These are phyloP conservation scores for Oceanodroma tethys DNA, from an alignment of 2,113 vertebrate species.

Conservation along the genomic window DNA sequence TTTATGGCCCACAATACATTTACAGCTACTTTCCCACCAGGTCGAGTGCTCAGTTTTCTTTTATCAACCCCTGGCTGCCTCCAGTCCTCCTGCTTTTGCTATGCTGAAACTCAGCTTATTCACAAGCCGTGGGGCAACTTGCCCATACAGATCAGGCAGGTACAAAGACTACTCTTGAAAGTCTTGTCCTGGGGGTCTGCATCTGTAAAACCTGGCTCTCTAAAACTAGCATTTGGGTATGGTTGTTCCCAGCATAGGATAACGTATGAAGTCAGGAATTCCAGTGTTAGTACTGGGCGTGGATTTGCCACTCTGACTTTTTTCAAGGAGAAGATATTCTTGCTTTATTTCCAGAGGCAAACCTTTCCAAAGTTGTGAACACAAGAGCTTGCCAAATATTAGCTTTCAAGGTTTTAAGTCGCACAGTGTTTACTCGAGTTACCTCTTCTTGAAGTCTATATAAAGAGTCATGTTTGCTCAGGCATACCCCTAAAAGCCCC, in stretches of 20 bases:
- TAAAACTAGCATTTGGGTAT: not conserved
- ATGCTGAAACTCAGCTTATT: not conserved
- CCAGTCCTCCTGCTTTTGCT: not conserved
- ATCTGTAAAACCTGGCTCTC: conserved; percentile 32
- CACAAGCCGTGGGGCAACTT: not conserved
- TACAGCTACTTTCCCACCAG: not conserved
- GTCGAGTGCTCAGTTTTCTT: rapidly evolving
- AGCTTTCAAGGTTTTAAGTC: conserved; percentile 70
- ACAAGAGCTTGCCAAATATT: conserved; percentile 74
- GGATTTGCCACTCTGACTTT: not conserved
- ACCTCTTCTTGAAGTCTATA: conserved; percentile 60
- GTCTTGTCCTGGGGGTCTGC: conserved; percentile 32
- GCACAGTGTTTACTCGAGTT: conserved; percentile 56
- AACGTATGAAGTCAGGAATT: conserved; percentile 17
- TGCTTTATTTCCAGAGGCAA: conserved; percentile 66
- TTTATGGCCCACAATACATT: not conserved
- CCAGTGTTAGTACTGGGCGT: not conserved
- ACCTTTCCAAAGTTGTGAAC: conserved; percentile 68
- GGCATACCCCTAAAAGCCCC: conserved; percentile 45
- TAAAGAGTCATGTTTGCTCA: conserved; percentile 69
- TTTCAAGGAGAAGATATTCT: conserved; percentile 51
- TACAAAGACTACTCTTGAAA: not conserved
- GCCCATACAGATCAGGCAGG: not conserved
- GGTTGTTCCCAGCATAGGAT: not conserved
- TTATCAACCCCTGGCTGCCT: not conserved